Evolutionary conservation across 2,888 invertebrate species (phyloP), one percentile per base, ranked within the genome.

Genomic region (Ennomos erosarius): DNA sequence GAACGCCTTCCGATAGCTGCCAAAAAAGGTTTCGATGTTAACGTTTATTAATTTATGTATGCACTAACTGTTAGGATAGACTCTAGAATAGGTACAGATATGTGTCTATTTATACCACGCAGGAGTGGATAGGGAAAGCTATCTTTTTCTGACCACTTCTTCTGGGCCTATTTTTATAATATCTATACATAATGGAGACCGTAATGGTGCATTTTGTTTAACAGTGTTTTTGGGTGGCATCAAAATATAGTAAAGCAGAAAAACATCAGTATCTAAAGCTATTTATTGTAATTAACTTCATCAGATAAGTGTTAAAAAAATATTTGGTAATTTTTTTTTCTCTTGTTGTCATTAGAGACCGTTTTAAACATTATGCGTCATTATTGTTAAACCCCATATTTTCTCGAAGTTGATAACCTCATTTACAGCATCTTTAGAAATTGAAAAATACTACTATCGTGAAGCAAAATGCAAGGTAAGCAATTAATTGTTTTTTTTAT

Each of bases 1-100:
- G 97, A 97, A 76, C 96, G 96, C 74, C 93, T 98, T 64, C 98
- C 98, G 9, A 96, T 98, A 65, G 98, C 98, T 39, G 98, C 98
- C 55, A 98, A 98, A 87, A 98, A 98, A 88, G 97, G 98, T 73
- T 96, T 95, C 80, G 95, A 96, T 77, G 95, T 97, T 59, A 85
- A 81, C 62, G 69, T 82, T 47, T 88, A 79, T 69, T 89, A 87
- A 83, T 9, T 13, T 26, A 65, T 62, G 43, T 65, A 57, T 62
- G 43, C 66, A 57, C 65, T 49, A 69, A 71, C 58, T 69, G 64
- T 45, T 59, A 62, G 47, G 36, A 54, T 64, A 59, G 10, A 44
- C 11, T 47, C 51, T 62, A 52, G 39, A 9, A 37, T 63, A 61
- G 38, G 36, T 60, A 58, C 13, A 60, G 38, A 58, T 65, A 58